phyloP scores from a whole-genome alignment of 1,140 invertebrate genomes.

The Notospermus geniculatus region DNA sequence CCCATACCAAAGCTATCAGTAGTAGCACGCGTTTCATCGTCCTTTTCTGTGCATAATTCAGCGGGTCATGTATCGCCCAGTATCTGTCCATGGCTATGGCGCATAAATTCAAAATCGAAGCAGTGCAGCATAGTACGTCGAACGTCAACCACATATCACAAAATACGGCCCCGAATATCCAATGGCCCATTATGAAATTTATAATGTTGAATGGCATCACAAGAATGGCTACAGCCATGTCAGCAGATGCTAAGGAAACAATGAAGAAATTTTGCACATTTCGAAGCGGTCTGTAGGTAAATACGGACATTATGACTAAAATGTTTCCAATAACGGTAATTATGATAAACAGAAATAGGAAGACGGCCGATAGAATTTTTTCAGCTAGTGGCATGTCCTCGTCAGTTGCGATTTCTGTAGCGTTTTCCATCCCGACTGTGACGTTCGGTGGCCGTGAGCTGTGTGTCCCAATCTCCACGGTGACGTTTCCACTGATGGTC shows the following conservation, averaged over 20 bases:
- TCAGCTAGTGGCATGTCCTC: background rate
- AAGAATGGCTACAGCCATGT: constrained; percentile 87
- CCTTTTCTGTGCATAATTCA: constrained; percentile 93
- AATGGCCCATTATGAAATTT: constrained; percentile 74
- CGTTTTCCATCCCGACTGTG: too few species aligned
- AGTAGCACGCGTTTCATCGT: constrained; percentile 83
- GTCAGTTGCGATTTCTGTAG: too few species aligned
- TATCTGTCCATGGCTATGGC: constrained; percentile 75
- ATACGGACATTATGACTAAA: constrained; percentile 90
- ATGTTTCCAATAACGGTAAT: constrained; percentile 86
- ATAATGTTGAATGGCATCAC: constrained; percentile 96
- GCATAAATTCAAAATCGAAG: constrained; percentile 91
- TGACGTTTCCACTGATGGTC: too few species aligned
- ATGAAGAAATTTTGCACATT: constrained; percentile 98
- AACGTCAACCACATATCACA: constrained; percentile 95
- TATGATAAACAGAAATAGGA: constrained; percentile 65
- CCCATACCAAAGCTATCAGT: constrained; percentile 88
- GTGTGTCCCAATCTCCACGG: too few species aligned
- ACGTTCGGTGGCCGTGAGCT: too few species aligned
- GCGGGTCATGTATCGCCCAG: constrained; percentile 90
- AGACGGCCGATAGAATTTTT: background rate
- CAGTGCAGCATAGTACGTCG: constrained; percentile 93
- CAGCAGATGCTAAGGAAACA: constrained; percentile 90
- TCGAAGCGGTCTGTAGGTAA: constrained; percentile 87
- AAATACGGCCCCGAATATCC: constrained; percentile 85